Evolutionary conservation across 2,888 invertebrate species (phyloP), one percentile per base, ranked within the genome.

Genomic region (Melieria crassipennis): DNA sequence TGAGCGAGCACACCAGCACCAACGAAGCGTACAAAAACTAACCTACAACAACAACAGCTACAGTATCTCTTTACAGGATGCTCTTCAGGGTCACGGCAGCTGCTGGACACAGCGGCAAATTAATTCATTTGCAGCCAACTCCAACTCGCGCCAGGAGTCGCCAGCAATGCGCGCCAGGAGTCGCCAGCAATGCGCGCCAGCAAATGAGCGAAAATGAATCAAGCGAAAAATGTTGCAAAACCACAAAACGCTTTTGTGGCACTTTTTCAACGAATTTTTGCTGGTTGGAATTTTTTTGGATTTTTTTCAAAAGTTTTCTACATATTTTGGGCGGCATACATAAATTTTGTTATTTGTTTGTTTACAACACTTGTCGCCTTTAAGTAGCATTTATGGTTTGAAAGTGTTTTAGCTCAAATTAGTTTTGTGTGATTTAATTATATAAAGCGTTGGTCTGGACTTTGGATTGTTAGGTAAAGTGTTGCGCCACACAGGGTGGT

Each of bases 171-270:
- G 16, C 6, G 11, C 16, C 10, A n/a, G 64, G 10, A n/a, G 67
- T 50, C 30, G 45, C 55, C 9, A 7, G 42, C 30, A 55, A 55
- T 7, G n/a, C 4, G 16, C 6, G 11, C 16, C 10, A n/a, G 64
- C 6, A 45, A 65, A 56, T 65, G 65, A 65, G 46, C 65, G 57
- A 56, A 65, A 65, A 56, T 65, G 56, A 65, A 57, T 65, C 57
- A 65, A 65, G 65, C 55, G 65, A 16, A 65, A 52, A 55, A 65
- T 16, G 16, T 30, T 9, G 43, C 10, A 50, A 47, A 64, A 64
- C 16, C 46, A n/a, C 65, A 65, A 63, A 50, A 61, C 45, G 42
- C 62, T 48, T 63, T 63, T 64, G 64, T 48, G 48, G 48, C 63
- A 63, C 46, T 13, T 47, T 63, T 46, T 4, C 5, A 30, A 30